phyloP scores from a whole-genome alignment of 2,113 vertebrate species.

The Cranoglanis bouderius region DNA sequence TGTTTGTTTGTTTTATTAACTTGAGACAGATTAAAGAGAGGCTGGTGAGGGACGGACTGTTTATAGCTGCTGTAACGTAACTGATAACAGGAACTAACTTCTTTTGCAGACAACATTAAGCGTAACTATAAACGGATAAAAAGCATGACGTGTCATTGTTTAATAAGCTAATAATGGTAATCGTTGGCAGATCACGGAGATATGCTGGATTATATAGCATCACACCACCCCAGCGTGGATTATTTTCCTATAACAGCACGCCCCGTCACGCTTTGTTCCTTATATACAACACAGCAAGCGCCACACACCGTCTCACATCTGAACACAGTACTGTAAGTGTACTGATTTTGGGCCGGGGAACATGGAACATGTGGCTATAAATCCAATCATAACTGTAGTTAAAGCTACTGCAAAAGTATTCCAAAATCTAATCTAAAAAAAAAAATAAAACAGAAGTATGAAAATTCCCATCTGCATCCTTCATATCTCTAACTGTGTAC shows the following conservation, averaged over 20 bases:
- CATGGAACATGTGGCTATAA: not conserved
- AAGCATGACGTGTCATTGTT: not conserved
- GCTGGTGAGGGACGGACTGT: not conserved
- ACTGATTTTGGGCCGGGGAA: not conserved
- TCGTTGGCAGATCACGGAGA: not conserved
- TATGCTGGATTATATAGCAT: not conserved
- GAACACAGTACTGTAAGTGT: not conserved
- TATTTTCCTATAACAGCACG: not conserved
- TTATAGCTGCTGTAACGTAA: not conserved
- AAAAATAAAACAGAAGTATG: not conserved
- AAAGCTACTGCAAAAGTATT: not conserved
- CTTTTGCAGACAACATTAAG: not conserved
- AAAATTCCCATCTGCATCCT: conserved; percentile 18
- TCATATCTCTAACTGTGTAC: conserved; percentile 41
- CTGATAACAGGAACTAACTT: not conserved
- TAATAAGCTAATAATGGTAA: not conserved
- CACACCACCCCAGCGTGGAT: not conserved
- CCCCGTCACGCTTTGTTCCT: not conserved
- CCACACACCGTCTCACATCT: not conserved
- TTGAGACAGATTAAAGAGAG: not conserved
- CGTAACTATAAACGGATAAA: not conserved
- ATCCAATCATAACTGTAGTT: not conserved
- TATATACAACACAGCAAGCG: not conserved
- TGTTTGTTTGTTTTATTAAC: too few species aligned
- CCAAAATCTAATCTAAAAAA: not conserved